Evolutionary conservation across 2,888 invertebrate genomes (phyloP), one percentile per base, ranked within the genome.

Genomic region (Mellilla xanthometata): DNA sequence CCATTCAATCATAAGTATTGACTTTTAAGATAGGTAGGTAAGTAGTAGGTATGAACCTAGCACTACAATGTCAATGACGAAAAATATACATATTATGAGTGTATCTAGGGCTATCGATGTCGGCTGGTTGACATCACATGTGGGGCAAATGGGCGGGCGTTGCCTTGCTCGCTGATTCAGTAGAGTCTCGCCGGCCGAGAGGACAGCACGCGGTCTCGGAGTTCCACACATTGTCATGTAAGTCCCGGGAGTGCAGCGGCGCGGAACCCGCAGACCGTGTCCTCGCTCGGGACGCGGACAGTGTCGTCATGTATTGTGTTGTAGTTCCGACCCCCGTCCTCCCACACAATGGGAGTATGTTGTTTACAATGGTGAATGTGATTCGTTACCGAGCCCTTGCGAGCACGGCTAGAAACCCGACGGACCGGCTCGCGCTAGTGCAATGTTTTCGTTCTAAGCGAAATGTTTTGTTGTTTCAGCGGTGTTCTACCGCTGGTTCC

Each of bases 211-310:
- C 56, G 47, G 43, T 38, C 49, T 30, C 30, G 15, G 36, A 41
- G 39, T 19, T 38, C 43, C 56, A 51, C 51, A 58, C 68, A n/a
- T n/a, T n/a, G n/a, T n/a, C n/a, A 72, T 65, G 76, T 76, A 72
- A 76, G 76, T 73, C 38, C 22, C 15, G 31, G 44, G 46, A 49
- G 55, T 52, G 55, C 62, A 60, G 48, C 56, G 58, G 49, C 24
- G 52, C 56, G 58, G 56, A 58, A 55, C 55, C 50, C 46, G 41
- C 53, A 49, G 47, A 55, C 58, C 53, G 52, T 43, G 44, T 44
- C 33, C 54, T 48, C 49, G 39, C 33, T 13, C 34, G 28, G 53
- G 60, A 52, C 53, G 26, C 24, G 9, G 12, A 35, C 23, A 40
- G 36, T 41, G 36, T 31, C 34, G 15, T 40, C 31, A 36, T 39